Evolutionary conservation across 1,140 invertebrate species (phyloP).

Genomic region (Laupala kohalensis): DNA sequence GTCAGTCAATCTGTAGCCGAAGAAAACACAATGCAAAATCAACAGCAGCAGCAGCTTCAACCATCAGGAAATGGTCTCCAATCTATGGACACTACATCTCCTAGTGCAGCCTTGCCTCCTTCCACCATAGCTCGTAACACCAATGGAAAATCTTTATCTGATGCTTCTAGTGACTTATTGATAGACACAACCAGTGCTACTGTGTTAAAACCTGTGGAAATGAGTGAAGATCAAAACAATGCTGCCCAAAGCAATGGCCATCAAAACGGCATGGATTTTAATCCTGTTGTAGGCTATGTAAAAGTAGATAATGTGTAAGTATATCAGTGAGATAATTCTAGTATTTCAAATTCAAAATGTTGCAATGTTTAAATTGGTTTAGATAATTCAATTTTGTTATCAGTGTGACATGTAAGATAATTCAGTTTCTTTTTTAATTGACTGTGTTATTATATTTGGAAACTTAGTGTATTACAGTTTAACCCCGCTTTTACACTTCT

Average conservation of each 20-base stretch:
- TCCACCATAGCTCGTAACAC: neutral
- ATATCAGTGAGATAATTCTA: neutral
- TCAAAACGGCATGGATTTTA: conserved; percentile 12
- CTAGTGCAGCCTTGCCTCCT: neutral
- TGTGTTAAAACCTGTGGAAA: conserved; percentile 7
- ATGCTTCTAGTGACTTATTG: conserved; percentile 9
- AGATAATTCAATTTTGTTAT: neutral
- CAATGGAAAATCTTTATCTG: neutral
- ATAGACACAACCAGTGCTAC: neutral
- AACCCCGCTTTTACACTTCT: neutral
- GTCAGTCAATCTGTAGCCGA: no score
- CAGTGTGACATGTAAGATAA: neutral
- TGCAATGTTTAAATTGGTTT: neutral
- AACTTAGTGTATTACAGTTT: neutral
- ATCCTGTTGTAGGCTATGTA: conserved; percentile 14
- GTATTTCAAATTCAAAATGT: neutral
- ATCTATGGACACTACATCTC: neutral
- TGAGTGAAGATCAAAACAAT: conserved; percentile 5
- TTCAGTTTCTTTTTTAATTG: neutral
- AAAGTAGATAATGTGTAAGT: conserved; percentile 18
- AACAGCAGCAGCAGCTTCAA: neutral
- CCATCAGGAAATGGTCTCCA: conserved; percentile 5
- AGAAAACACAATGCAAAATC: neutral
- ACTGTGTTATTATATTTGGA: neutral
- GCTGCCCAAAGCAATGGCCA: conserved; percentile 14